phyloP scores from a whole-genome alignment of 2,797 vertebrate genomes.

The Myripristis murdjan region DNA sequence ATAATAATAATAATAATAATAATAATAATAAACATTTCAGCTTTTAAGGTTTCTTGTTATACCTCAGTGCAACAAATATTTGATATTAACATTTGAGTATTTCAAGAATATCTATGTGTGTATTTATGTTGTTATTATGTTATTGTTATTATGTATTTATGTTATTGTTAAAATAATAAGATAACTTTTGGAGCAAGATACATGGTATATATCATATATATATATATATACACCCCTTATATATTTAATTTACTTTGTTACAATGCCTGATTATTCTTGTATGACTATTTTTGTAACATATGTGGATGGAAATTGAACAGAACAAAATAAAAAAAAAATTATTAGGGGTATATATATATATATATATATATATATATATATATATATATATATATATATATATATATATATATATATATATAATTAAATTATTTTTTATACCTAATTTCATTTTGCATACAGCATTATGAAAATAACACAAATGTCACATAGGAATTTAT shows the following conservation, averaged over 20 bases:
- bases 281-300: not conserved
- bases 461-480: not conserved
- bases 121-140: not conserved
- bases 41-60: not conserved
- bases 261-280: rapidly evolving
- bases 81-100: not conserved
- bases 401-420: no score
- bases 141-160: not conserved
- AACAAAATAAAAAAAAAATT: not conserved
- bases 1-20: no score
- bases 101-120: not conserved
- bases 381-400: no score
- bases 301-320: not conserved
- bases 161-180: not conserved
- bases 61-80: not conserved
- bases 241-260: not conserved
- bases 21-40: no score
- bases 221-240: no score
- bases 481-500: not conserved
- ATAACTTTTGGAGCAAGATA: not conserved
- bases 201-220: no score
- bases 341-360: no score
- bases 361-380: no score
- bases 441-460: not conserved
- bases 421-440: no score